phyloP scores from a whole-genome alignment of 2,113 vertebrate species.

The Cavia aperea region DNA sequence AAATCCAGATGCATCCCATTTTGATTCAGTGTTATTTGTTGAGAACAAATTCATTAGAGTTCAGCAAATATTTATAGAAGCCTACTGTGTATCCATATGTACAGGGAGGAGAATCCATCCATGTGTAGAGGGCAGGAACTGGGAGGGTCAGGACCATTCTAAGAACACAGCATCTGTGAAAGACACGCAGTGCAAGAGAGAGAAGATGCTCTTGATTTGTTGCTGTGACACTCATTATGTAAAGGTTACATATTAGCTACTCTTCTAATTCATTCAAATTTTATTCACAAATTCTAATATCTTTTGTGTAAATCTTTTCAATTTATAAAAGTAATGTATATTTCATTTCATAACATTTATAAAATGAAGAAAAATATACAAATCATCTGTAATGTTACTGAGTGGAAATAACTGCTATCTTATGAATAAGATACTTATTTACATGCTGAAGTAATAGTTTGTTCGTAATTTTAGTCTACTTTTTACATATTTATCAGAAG shows the following conservation, averaged over 20 bases:
- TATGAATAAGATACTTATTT: constrained; percentile 16
- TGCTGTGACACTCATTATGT: background rate
- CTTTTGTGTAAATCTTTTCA: background rate
- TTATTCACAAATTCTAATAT: background rate
- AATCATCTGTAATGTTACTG: background rate
- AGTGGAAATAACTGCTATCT: background rate
- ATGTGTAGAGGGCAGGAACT: background rate
- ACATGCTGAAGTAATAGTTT: background rate
- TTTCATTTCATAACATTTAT: constrained; percentile 33
- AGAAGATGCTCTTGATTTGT: background rate
- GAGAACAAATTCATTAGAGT: background rate
- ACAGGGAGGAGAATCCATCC: background rate
- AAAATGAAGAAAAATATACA: constrained; percentile 22
- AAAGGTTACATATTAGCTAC: background rate
- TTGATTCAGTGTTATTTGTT: background rate
- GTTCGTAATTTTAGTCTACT: background rate
- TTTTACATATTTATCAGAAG: constrained; percentile 1
- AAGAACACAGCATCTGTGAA: background rate
- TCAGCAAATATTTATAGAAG: background rate
- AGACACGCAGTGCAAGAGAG: background rate
- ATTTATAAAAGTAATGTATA: background rate
- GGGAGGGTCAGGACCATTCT: accelerated
- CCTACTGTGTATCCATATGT: background rate
- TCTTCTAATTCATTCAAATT: background rate
- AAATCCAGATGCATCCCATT: background rate